Base-by-base conservation (phyloP, 2,113 vertebrate species). In the Ictalurus furcatus region DNA sequence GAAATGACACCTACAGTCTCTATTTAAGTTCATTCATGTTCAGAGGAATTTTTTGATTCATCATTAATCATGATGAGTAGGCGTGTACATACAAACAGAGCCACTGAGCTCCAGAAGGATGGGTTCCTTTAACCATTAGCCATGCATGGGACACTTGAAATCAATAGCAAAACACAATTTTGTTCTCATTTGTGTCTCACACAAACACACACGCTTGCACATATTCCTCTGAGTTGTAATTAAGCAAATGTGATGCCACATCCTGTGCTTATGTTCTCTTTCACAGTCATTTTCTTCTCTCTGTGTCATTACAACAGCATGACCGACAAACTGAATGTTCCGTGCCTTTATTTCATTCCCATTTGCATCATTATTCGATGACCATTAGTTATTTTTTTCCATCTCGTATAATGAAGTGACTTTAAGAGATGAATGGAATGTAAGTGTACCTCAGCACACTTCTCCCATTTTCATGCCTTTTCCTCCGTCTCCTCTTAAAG, bases 81-180 rank as follows among this genome's bases (percentile, higher is more conserved):
- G 85, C 69, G 69, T 73, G 87, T 81, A 84, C 69, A 52, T 88
- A 79, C 69, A 86, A 73, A 84, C 87, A 54, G 52, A 86, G 86
- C 79, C 79, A 59, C 73, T 65, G 48, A 73, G 84, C 86, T 91
- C 76, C 74, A 83, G 65, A 84, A 63, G 86, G 86, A 85, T 84
- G 86, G 65, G 34, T 85, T 88, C 54, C 69, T 91, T 91, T 89
- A 87, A 84, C 76, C 83, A 90, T 91, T 86, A 90, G 89, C 87
- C 87, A 89, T 86, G 89, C 89, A 90, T 88, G 85, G 86, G 86
- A 61, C 71, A 34, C 56, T 65, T 34, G 34, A 90, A 69, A 87
- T 85, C 82, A 73, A 87, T 87, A 65, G 76, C 52, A 67, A 65
- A 40, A 69, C n/a, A 63, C 58, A 81, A 82, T 88, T 86, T 87